phyloP scores from a whole-genome alignment of 2,113 vertebrate genomes.

The Talpa occidentalis region DNA sequence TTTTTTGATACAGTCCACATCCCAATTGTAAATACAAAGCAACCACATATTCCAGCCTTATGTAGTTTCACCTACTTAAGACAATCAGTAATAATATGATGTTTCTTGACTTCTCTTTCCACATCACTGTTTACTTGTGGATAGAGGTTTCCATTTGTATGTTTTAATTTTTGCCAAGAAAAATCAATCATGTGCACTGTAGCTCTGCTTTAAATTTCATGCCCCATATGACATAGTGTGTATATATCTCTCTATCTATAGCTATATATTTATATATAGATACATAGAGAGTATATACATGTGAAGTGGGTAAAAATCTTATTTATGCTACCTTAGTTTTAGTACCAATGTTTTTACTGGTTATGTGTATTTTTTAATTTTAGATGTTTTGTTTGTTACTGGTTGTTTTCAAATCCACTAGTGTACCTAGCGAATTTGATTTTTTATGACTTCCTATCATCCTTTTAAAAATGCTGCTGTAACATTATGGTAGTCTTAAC shows the following conservation, averaged over 20 bases:
- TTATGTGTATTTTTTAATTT: slow-evolving; percentile 49
- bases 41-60: slow-evolving; percentile 48
- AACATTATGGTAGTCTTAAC: slow-evolving; percentile 45
- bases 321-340: background rate
- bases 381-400: slow-evolving; percentile 41
- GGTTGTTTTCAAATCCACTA: slow-evolving; percentile 36
- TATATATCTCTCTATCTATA: slow-evolving; percentile 33
- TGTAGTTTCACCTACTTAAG: slow-evolving; percentile 66
- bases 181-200: slow-evolving; percentile 44
- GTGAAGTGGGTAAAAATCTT: slow-evolving; percentile 6
- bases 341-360: slow-evolving; percentile 35
- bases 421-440: slow-evolving; percentile 42
- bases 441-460: slow-evolving; percentile 38
- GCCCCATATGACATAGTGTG: slow-evolving; percentile 52
- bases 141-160: slow-evolving; percentile 73
- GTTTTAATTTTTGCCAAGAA: slow-evolving; percentile 79
- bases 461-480: background rate
- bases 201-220: slow-evolving; percentile 79
- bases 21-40: slow-evolving; percentile 65
- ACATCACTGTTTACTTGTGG: slow-evolving; percentile 70
- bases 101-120: slow-evolving; percentile 70
- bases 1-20: slow-evolving; percentile 72
- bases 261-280: background rate
- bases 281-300: slow-evolving; percentile 18
- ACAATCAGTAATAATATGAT: slow-evolving; percentile 32